phyloP scores from a whole-genome alignment of 2,797 vertebrate genomes.

The Trachurus trachurus region DNA sequence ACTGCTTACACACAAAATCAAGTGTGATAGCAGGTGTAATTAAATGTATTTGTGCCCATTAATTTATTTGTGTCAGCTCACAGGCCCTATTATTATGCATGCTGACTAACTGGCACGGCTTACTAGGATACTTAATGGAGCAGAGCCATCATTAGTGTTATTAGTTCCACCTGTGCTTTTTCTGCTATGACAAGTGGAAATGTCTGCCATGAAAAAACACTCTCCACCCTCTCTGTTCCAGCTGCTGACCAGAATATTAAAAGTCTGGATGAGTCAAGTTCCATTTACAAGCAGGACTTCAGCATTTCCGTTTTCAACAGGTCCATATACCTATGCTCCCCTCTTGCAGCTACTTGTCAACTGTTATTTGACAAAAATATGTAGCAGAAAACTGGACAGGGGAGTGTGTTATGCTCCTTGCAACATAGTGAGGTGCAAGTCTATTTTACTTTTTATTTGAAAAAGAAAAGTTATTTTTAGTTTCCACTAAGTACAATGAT shows the following conservation, averaged over 20 bases:
- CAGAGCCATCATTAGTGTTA: constrained; percentile 18
- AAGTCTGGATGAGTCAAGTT: neutral
- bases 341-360: neutral
- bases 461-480: neutral
- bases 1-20: neutral
- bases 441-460: neutral
- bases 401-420: neutral
- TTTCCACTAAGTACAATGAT: neutral
- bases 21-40: neutral
- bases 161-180: constrained; percentile 22
- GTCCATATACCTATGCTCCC: neutral
- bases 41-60: neutral
- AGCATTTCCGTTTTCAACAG: neutral
- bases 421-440: neutral
- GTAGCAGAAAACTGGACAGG: neutral
- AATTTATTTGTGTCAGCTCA: neutral
- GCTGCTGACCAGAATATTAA: constrained; percentile 12
- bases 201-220: neutral
- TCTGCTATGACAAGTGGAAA: constrained; percentile 2
- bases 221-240: neutral
- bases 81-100: neutral
- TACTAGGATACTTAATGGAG: neutral
- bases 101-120: constrained; percentile 7
- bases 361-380: neutral
- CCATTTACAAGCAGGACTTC: neutral